These are phyloP conservation scores for Eucera pruinosa DNA, from an alignment of 2,888 invertebrate genomes.

Conservation along the genomic window DNA sequence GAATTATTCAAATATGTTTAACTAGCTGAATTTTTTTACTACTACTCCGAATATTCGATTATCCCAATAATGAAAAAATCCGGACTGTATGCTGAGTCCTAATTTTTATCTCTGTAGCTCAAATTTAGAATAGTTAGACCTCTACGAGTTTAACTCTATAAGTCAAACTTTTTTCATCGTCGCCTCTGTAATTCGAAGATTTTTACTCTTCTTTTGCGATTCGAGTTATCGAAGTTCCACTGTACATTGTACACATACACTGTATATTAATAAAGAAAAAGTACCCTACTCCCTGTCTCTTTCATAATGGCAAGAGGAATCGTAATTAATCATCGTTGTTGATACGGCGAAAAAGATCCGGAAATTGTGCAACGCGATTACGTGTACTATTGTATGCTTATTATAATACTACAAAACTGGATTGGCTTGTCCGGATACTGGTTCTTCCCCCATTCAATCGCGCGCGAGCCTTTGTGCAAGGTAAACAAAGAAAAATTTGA, in stretches of 20 bases:
- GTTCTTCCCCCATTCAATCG: constrained; percentile 43
- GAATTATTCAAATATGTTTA: no score
- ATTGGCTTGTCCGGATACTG: constrained; percentile 35
- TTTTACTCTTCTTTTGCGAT: no score
- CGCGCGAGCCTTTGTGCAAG: constrained; percentile 68
- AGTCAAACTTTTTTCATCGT: no score
- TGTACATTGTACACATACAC: neutral
- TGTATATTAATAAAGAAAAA: constrained; percentile 25
- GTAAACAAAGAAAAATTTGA: constrained; percentile 76
- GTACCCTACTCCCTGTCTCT: neutral
- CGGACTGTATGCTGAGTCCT: no score
- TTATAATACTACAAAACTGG: constrained; percentile 42
- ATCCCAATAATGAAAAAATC: no score
- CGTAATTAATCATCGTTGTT: neutral
- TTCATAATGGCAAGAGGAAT: constrained; percentile 7
- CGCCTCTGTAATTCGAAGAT: no score
- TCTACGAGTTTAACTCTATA: no score
- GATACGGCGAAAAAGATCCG: constrained; percentile 17
- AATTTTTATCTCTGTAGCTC: no score
- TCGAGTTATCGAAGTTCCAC: no score
- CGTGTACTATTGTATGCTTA: constrained; percentile 53
- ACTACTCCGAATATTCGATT: no score
- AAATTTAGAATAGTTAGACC: no score
- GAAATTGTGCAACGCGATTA: constrained; percentile 50
- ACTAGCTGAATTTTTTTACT: no score